Conservation (phyloP, 1,140 invertebrate genomes). For the Drosophila kanapiae region DNA sequence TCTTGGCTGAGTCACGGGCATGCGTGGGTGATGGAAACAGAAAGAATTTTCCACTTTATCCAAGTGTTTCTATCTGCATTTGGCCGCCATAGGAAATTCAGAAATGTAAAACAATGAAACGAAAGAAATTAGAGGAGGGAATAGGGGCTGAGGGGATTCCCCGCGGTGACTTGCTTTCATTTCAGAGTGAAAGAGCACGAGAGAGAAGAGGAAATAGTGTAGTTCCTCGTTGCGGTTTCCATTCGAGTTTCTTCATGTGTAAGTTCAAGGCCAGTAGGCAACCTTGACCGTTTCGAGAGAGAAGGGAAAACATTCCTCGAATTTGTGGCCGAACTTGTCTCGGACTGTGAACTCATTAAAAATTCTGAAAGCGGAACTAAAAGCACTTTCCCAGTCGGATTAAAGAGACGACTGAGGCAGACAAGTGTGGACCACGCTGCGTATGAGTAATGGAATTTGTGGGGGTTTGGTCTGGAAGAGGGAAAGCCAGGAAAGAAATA, state of each 20-base stretch:
- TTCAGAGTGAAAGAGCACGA: background rate
- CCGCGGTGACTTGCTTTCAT: background rate
- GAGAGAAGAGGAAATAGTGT: background rate
- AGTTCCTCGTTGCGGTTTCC: background rate
- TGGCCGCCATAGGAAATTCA: slow-evolving; percentile 18
- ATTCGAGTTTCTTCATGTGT: slow-evolving; percentile 22
- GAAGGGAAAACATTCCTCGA: slow-evolving; percentile 18
- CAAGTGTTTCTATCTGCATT: slow-evolving; percentile 57
- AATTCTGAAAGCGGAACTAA: slow-evolving; percentile 34
- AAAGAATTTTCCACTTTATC: slow-evolving; percentile 21
- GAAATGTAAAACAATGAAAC: slow-evolving; percentile 10
- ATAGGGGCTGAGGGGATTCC: background rate
- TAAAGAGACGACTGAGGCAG: background rate
- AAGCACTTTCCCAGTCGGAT: slow-evolving; percentile 31
- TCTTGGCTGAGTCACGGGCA: slow-evolving; percentile 18
- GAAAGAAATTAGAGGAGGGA: slow-evolving; percentile 21
- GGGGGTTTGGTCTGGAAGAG: background rate
- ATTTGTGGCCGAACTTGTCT: slow-evolving; percentile 24
- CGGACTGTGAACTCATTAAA: slow-evolving; percentile 36
- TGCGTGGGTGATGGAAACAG: background rate
- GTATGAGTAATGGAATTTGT: slow-evolving; percentile 29
- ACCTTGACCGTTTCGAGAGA: slow-evolving; percentile 35
- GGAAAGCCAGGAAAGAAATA: background rate
- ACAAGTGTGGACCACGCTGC: slow-evolving; percentile 2
- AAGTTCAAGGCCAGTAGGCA: slow-evolving; percentile 40